phyloP scores from a whole-genome alignment of 2,888 invertebrate genomes.

The Plusia festucae region DNA sequence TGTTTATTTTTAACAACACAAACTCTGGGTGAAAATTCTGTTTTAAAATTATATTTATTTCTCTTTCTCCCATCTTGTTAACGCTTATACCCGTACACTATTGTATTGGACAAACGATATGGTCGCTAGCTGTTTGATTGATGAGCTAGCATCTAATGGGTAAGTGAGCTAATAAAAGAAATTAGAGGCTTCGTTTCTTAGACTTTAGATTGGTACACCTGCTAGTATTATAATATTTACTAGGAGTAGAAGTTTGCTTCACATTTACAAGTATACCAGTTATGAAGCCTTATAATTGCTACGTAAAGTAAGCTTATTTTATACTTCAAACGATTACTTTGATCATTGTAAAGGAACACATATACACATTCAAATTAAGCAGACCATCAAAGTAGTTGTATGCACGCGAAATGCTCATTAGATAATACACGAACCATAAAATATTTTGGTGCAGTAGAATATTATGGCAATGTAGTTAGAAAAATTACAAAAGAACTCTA shows the following conservation, averaged over 20 bases:
- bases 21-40: slow-evolving; percentile 73
- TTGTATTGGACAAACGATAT: slow-evolving; percentile 80
- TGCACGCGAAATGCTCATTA: slow-evolving; percentile 67
- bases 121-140: slow-evolving; percentile 94
- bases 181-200: slow-evolving; percentile 81
- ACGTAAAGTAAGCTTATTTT: slow-evolving; percentile 45
- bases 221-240: slow-evolving; percentile 46
- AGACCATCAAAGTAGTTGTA: slow-evolving; percentile 64
- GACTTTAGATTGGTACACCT: slow-evolving; percentile 63
- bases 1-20: slow-evolving; percentile 76
- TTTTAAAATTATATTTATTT: slow-evolving; percentile 80
- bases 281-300: slow-evolving; percentile 31
- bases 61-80: slow-evolving; percentile 85
- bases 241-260: slow-evolving; percentile 57
- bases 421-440: slow-evolving; percentile 46
- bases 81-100: slow-evolving; percentile 84
- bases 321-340: slow-evolving; percentile 62
- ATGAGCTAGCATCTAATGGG: slow-evolving; percentile 94
- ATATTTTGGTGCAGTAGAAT: slow-evolving; percentile 47
- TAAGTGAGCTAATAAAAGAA: slow-evolving; percentile 89
- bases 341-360: slow-evolving; percentile 50
- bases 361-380: slow-evolving; percentile 41
- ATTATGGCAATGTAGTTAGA: slow-evolving; percentile 42
- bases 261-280: slow-evolving; percentile 33
- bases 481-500: slow-evolving; percentile 6